These are phyloP conservation scores for Micrasema longulum DNA, from an alignment of 1,140 invertebrate genomes.

Conservation along the genomic window DNA sequence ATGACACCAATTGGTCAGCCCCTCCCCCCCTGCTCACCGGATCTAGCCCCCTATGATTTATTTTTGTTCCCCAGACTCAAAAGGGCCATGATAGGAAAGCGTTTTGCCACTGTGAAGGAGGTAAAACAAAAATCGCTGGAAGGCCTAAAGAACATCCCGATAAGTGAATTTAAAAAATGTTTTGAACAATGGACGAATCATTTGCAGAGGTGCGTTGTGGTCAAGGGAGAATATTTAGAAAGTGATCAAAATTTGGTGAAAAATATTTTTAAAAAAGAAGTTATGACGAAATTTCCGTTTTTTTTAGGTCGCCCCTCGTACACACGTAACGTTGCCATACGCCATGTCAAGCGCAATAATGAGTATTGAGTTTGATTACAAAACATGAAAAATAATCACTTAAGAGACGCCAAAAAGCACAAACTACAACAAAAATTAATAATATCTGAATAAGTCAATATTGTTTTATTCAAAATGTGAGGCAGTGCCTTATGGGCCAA, in stretches of 20 bases:
- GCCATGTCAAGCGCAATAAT: too few relatives aligned
- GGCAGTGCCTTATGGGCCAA: too few relatives aligned
- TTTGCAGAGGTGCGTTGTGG: background rate
- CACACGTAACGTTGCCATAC: too few relatives aligned
- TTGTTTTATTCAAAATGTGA: too few relatives aligned
- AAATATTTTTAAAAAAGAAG: constrained; percentile 2
- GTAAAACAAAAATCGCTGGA: background rate
- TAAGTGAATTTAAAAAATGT: constrained; percentile 1
- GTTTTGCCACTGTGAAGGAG: too few relatives aligned
- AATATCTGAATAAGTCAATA: too few relatives aligned
- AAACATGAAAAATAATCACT: too few relatives aligned
- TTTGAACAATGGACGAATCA: background rate
- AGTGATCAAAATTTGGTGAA: background rate
- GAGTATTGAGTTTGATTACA: too few relatives aligned
- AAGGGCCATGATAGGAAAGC: background rate
- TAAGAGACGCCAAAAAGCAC: too few relatives aligned
- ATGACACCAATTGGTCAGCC: constrained; percentile 3
- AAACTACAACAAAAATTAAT: too few relatives aligned
- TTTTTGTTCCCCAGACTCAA: constrained; percentile 6
- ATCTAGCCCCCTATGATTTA: constrained; percentile 5
- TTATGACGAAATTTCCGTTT: too few relatives aligned
- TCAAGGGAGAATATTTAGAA: constrained; percentile 9
- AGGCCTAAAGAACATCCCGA: background rate
- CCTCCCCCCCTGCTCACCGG: constrained; percentile 2
- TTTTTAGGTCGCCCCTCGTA: background rate